Percentiles rank a stretch among this genome's conserved stretches.
phyloP scores from a whole-genome alignment of 2,797 vertebrate genomes.

The Streptopelia turtur region DNA sequence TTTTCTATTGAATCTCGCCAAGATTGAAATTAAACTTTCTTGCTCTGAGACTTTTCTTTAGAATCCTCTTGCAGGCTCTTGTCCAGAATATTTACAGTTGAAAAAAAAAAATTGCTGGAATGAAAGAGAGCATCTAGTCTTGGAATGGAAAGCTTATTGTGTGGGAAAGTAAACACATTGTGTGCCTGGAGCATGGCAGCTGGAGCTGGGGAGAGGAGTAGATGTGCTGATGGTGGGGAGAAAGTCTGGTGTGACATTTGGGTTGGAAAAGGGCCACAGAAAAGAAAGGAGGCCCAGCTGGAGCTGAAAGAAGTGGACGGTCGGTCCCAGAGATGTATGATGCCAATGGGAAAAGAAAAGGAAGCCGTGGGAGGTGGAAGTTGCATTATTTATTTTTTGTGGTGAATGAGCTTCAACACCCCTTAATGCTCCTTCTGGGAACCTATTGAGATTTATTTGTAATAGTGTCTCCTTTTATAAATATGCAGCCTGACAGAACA shows the following conservation, averaged over 20 bases:
- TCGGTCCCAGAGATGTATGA: rapidly evolving
- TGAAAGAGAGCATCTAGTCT: background rate
- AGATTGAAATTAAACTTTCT: background rate
- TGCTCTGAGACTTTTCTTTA: background rate
- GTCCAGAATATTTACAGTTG: background rate
- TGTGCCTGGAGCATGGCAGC: background rate
- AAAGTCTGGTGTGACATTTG: background rate
- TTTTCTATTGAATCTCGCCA: background rate
- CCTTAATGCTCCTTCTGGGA: background rate
- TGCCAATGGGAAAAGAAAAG: background rate
- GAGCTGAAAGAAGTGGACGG: background rate
- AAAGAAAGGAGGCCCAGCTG: background rate
- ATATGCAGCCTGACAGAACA: background rate
- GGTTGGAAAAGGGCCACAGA: background rate
- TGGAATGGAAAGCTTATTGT: background rate
- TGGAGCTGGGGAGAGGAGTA: background rate
- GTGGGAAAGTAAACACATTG: background rate
- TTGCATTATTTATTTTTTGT: background rate
- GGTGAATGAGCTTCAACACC: background rate
- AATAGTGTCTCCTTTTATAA: background rate
- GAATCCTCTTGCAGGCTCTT: background rate
- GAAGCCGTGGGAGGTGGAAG: rapidly evolving
- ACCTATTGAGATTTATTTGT: background rate
- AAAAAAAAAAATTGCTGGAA: background rate
- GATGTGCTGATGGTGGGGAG: background rate